These are phyloP conservation scores for Chymomyza procnemis DNA, from an alignment of 2,888 invertebrate species.

Conservation along the genomic window DNA sequence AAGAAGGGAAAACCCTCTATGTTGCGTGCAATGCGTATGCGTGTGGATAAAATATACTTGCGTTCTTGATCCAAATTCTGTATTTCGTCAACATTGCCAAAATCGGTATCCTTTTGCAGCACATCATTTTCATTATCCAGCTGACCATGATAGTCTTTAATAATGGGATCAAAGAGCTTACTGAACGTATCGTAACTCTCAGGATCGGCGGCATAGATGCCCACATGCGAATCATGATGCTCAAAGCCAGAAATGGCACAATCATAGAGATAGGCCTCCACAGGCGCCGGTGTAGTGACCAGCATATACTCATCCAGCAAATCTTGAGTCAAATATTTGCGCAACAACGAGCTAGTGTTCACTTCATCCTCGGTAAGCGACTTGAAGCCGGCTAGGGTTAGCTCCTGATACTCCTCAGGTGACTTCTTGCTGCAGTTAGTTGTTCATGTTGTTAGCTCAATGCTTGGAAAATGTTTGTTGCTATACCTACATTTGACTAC, in stretches of 20 bases:
- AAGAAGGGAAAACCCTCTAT: slow-evolving; percentile 83
- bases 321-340: slow-evolving; percentile 81
- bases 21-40: slow-evolving; percentile 83
- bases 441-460: too few relatives aligned
- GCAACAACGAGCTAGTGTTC: slow-evolving; percentile 81
- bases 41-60: slow-evolving; percentile 83
- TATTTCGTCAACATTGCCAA: slow-evolving; percentile 81
- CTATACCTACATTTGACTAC: slow-evolving; percentile 74
- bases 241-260: slow-evolving; percentile 83
- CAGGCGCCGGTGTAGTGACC: slow-evolving; percentile 80
- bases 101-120: slow-evolving; percentile 82
- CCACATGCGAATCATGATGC: slow-evolving; percentile 82
- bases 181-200: slow-evolving; percentile 83
- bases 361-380: slow-evolving; percentile 79
- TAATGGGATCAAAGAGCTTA: slow-evolving; percentile 84
- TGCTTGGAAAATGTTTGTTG: too few relatives aligned
- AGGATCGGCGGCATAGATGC: slow-evolving; percentile 84
- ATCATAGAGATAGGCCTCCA: slow-evolving; percentile 82
- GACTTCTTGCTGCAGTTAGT: slow-evolving; percentile 68
- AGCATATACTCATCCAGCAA: slow-evolving; percentile 80
- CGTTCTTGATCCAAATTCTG: slow-evolving; percentile 83
- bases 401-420: slow-evolving; percentile 76
- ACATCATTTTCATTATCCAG: slow-evolving; percentile 78
- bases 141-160: slow-evolving; percentile 82
- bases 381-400: slow-evolving; percentile 80